Percentiles rank a stretch among this genome's conserved stretches.
phyloP scores from a whole-genome alignment of 2,113 vertebrate species.

The Trinectes maculatus region DNA sequence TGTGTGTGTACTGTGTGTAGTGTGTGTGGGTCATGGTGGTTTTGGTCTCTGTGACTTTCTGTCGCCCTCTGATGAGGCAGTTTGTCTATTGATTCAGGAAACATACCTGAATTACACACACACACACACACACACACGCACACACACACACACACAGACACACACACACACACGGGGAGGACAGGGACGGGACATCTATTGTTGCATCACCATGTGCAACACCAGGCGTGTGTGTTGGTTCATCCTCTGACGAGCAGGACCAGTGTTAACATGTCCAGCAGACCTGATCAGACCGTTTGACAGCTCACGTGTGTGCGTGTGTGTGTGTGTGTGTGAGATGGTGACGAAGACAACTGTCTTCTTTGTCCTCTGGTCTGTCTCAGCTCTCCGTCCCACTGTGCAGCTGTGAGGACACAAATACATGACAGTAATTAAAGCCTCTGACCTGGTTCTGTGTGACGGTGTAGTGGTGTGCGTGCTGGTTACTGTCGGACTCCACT shows the following conservation, averaged over 20 bases:
- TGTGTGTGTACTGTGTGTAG: slow-evolving; percentile 1
- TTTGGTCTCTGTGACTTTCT: slow-evolving; percentile 26
- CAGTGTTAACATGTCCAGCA: no score
- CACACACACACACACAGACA: slow-evolving; percentile 2
- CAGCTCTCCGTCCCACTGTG: slow-evolving; percentile 17
- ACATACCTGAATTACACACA: slow-evolving; percentile 38
- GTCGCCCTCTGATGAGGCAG: slow-evolving; percentile 51
- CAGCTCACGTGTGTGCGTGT: no score
- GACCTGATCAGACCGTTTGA: no score
- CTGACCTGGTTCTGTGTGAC: slow-evolving; percentile 49
- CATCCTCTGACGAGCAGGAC: no score
- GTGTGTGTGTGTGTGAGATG: not conserved
- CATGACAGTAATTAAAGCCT: slow-evolving; percentile 54
- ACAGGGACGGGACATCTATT: slow-evolving; percentile 12
- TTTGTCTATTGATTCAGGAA: slow-evolving; percentile 59
- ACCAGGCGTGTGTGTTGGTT: no score
- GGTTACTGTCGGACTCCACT: no score
- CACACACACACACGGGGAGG: slow-evolving; percentile 14
- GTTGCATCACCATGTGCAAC: slow-evolving; percentile 6
- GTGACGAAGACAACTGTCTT: no score
- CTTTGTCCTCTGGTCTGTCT: not conserved
- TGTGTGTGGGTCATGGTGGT: not conserved
- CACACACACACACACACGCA: slow-evolving; percentile 10
- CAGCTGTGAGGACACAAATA: slow-evolving; percentile 58
- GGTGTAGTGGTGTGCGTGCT: slow-evolving; percentile 5